Evolutionary conservation across 2,797 vertebrate genomes (phyloP).

Genomic region (Clarias platycephalus): DNA sequence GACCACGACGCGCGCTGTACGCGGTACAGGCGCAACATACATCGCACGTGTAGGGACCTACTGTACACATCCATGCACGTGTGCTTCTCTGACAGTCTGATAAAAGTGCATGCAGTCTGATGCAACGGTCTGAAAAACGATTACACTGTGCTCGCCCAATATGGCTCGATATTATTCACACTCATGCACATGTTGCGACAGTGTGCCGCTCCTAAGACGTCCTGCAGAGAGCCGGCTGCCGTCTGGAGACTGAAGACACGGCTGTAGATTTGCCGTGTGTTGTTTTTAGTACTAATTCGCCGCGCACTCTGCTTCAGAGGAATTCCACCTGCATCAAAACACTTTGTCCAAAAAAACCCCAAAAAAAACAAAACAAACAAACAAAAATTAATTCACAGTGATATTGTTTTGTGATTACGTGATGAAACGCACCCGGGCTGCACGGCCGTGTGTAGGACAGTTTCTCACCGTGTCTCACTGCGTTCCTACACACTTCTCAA

Average conservation of each 20-base stretch:
- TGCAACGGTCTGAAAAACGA: slow-evolving; percentile 35
- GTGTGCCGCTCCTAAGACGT: slow-evolving; percentile 35
- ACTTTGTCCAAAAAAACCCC: too few relatives aligned
- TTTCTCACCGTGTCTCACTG: neutral
- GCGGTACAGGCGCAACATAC: neutral
- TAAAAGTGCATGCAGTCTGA: slow-evolving; percentile 30
- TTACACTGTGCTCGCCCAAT: slow-evolving; percentile 35
- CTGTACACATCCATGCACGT: slow-evolving; percentile 2
- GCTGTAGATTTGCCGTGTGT: slow-evolving; percentile 10
- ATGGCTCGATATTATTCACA: slow-evolving; percentile 45
- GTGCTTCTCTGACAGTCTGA: slow-evolving; percentile 11
- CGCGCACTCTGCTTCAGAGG: slow-evolving; percentile 6
- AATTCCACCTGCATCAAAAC: neutral
- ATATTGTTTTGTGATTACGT: neutral
- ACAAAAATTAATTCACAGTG: neutral
- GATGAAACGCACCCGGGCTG: neutral
- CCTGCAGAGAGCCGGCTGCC: slow-evolving; percentile 20
- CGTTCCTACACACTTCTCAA: neutral
- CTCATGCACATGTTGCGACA: slow-evolving; percentile 42
- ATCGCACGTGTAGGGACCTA: neutral
- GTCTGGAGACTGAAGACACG: slow-evolving; percentile 31
- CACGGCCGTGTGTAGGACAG: too few relatives aligned
- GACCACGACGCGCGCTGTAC: neutral
- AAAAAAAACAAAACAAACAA: neutral
- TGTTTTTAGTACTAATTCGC: slow-evolving; percentile 24